These are phyloP conservation scores for Drosophila neonasuta DNA, from an alignment of 2,888 invertebrate species.

Conservation along the genomic window DNA sequence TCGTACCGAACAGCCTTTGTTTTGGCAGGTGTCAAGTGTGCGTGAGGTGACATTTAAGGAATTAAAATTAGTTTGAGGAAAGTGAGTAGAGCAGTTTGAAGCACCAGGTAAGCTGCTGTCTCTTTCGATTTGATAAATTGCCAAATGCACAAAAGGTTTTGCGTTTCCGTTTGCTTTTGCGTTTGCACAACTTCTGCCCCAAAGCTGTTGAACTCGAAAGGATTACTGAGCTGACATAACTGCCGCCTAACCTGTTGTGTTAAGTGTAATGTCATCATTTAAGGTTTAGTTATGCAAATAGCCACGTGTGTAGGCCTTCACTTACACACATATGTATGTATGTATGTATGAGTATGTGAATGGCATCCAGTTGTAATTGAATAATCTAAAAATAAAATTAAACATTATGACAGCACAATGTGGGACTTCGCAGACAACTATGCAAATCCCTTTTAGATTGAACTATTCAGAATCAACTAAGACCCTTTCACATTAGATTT, in stretches of 20 bases:
- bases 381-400: constrained; percentile 27
- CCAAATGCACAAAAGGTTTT: constrained; percentile 40
- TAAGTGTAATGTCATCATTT: constrained; percentile 56
- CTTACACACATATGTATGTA: neutral
- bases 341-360: neutral
- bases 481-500: constrained; percentile 9
- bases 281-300: constrained; percentile 38
- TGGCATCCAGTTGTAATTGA: constrained; percentile 32
- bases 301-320: constrained; percentile 1
- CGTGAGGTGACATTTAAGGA: constrained; percentile 27
- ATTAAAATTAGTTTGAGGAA: constrained; percentile 54
- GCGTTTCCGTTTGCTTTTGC: constrained; percentile 8
- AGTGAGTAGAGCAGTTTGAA: constrained; percentile 14
- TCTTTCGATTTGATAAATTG: constrained; percentile 69
- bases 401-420: constrained; percentile 2
- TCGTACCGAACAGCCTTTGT: neutral
- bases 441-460: constrained; percentile 22
- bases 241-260: constrained; percentile 44
- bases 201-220: constrained; percentile 11
- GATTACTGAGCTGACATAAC: constrained; percentile 33
- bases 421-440: neutral
- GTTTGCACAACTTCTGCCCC: constrained; percentile 17
- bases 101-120: constrained; percentile 49
- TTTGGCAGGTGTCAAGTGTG: constrained; percentile 21
- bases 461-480: neutral